phyloP scores from a whole-genome alignment of 2,113 vertebrate species.

The Pan troglodytes region DNA sequence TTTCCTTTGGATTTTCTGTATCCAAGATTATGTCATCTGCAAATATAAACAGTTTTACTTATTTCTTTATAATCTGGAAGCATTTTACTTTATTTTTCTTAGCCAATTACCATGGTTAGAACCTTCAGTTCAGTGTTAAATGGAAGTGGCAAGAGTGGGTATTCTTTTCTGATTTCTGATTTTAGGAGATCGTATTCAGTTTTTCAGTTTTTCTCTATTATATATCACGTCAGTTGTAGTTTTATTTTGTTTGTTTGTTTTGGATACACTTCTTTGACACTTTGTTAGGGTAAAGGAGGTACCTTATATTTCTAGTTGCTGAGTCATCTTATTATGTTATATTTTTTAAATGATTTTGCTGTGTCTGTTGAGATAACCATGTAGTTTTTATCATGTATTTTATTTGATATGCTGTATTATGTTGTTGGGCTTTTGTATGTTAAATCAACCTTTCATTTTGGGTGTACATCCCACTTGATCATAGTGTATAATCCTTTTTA shows the following conservation, averaged over 20 bases:
- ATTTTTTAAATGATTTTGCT: background rate
- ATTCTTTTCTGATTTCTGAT: background rate
- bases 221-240: background rate
- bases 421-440: background rate
- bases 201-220: background rate
- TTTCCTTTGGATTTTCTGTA: background rate
- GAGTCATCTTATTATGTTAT: background rate
- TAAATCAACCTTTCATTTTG: background rate
- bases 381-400: background rate
- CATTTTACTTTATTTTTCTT: background rate
- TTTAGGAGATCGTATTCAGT: background rate
- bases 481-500: background rate
- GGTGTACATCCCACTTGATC: background rate
- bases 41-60: too few relatives aligned
- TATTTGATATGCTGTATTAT: background rate
- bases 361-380: background rate
- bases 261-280: background rate
- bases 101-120: background rate
- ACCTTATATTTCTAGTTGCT: background rate
- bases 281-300: background rate
- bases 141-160: background rate
- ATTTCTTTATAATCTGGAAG: background rate
- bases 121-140: background rate
- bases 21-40: too few relatives aligned
- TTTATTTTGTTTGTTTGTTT: too few relatives aligned